These are phyloP conservation scores for Eristalinus aeneus DNA, from an alignment of 2,888 invertebrate genomes.

Conservation along the genomic window DNA sequence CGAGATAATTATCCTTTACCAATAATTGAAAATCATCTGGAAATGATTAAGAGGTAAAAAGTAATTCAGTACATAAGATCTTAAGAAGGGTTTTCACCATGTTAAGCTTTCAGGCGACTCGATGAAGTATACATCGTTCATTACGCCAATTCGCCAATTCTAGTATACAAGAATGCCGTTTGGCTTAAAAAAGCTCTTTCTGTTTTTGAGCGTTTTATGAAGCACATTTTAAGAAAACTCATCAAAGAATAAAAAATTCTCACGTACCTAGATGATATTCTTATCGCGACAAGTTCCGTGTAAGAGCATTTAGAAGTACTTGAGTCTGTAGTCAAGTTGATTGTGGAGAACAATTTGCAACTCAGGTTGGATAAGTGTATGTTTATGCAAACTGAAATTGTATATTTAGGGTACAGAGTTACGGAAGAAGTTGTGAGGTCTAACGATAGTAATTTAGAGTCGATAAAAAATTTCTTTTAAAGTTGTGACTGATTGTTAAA, in stretches of 20 bases:
- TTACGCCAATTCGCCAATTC: not conserved
- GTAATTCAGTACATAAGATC: not conserved
- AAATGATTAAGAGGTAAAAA: not conserved
- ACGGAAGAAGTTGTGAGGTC: not conserved
- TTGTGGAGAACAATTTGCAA: not conserved
- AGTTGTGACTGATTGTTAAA: not conserved
- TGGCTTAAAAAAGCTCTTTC: not conserved
- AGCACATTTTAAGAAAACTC: no score
- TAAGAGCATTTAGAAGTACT: constrained; percentile 8
- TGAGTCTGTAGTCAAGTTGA: not conserved
- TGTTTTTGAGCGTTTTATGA: no score
- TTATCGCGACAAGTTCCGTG: not conserved
- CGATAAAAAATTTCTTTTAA: no score
- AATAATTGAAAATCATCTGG: not conserved
- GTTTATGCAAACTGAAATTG: not conserved
- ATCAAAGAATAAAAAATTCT: not conserved
- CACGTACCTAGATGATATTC: constrained; percentile 1
- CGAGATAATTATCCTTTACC: constrained; percentile 1
- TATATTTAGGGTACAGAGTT: not conserved
- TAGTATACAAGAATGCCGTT: not conserved
- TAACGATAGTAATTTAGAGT: not conserved
- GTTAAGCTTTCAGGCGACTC: not conserved
- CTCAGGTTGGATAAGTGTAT: not conserved
- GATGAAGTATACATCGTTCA: not conserved
- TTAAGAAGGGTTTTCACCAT: not conserved